These are phyloP conservation scores for Rhodophaea formosa DNA, from an alignment of 2,888 invertebrate genomes.

Conservation along the genomic window DNA sequence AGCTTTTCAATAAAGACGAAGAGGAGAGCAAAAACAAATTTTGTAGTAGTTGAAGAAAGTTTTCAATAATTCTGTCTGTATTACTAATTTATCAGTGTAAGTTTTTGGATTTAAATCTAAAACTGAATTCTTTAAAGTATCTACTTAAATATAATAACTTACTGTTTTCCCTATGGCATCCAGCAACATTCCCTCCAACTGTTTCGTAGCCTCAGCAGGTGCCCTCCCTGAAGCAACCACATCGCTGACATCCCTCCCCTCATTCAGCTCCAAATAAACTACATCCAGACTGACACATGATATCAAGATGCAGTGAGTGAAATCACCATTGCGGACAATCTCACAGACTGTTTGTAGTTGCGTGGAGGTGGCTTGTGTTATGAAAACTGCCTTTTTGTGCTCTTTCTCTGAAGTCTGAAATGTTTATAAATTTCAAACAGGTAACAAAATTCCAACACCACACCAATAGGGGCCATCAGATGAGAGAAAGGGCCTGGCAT, in stretches of 20 bases:
- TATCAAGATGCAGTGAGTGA: conserved; percentile 83
- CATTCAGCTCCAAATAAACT: conserved; percentile 70
- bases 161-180: conserved; percentile 83
- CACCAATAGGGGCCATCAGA: too few relatives aligned
- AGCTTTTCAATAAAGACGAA: too few relatives aligned
- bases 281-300: conserved; percentile 80
- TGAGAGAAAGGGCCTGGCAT: too few relatives aligned
- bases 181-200: conserved; percentile 53
- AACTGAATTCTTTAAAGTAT: too few relatives aligned
- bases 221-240: conserved; percentile 55
- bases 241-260: conserved; percentile 62
- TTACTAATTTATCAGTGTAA: too few relatives aligned
- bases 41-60: too few relatives aligned
- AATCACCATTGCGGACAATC: conserved; percentile 81
- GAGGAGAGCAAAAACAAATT: too few relatives aligned
- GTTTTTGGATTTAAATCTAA: too few relatives aligned
- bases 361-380: conserved; percentile 77
- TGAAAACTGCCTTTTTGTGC: conserved; percentile 77
- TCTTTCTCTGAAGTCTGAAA: conserved; percentile 55
- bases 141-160: conserved; percentile 22
- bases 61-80: too few relatives aligned
- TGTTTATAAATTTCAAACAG: background rate
- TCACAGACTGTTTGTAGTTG: conserved; percentile 80
- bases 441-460: background rate
- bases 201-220: conserved; percentile 53